These are phyloP conservation scores for Danio tinwini DNA, from an alignment of 2,797 vertebrate species.

Conservation along the genomic window DNA sequence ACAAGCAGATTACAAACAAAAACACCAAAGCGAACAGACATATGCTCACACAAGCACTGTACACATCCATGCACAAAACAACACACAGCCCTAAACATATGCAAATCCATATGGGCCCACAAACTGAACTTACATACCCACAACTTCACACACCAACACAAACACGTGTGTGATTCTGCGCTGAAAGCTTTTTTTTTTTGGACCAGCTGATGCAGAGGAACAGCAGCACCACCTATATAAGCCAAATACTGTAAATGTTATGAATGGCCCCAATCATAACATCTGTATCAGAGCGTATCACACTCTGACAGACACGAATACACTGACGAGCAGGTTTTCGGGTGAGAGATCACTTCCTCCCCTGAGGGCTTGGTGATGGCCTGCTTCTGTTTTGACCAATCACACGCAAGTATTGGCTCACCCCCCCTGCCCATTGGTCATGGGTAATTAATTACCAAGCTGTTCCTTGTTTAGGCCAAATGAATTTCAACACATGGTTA, in stretches of 20 bases:
- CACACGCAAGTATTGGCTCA: conserved; percentile 38
- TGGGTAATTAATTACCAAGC: conserved; percentile 71
- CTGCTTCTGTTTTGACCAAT: conserved; percentile 58
- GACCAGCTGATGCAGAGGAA: background rate
- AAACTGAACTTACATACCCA: background rate
- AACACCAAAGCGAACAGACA: conserved; percentile 12
- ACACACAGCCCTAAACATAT: conserved; percentile 9
- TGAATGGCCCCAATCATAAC: conserved; percentile 39
- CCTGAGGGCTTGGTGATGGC: conserved; percentile 57
- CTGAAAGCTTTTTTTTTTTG: conserved; percentile 1
- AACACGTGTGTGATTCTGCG: background rate
- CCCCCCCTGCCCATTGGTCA: conserved; percentile 61
- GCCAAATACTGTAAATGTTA: conserved; percentile 11
- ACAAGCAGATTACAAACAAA: background rate
- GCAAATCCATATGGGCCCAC: background rate
- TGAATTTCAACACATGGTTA: conserved; percentile 61
- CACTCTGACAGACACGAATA: conserved; percentile 34
- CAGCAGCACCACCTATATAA: background rate
- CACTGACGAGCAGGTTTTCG: conserved; percentile 52
- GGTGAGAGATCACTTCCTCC: conserved; percentile 53
- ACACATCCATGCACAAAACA: background rate
- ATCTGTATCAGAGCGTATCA: conserved; percentile 24
- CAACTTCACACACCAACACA: conserved; percentile 10
- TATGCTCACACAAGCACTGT: background rate
- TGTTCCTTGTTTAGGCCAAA: conserved; percentile 66